These are phyloP conservation scores for Silurus aristotelis DNA, from an alignment of 2,797 vertebrate genomes.

Conservation along the genomic window DNA sequence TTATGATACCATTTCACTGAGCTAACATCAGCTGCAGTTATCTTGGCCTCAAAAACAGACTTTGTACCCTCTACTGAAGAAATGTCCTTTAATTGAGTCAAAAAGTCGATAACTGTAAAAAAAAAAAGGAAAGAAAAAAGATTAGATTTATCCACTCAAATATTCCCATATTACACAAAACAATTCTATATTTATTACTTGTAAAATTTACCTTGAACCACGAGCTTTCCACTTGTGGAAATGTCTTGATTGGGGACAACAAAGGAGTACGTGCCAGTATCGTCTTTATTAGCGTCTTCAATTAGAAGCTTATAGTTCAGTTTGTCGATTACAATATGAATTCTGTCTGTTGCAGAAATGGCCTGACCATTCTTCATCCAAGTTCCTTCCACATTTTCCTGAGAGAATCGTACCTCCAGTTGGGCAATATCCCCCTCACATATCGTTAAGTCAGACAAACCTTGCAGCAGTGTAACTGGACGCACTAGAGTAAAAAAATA, in stretches of 20 bases:
- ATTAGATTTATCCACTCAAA: background rate
- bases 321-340: slow-evolving; percentile 94
- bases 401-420: slow-evolving; percentile 92
- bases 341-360: slow-evolving; percentile 83
- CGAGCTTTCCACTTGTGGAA: slow-evolving; percentile 83
- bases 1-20: slow-evolving; percentile 94
- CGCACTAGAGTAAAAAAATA: slow-evolving; percentile 75
- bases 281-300: slow-evolving; percentile 88
- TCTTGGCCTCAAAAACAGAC: slow-evolving; percentile 92
- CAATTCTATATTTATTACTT: background rate
- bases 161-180: background rate
- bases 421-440: slow-evolving; percentile 98
- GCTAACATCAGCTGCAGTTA: slow-evolving; percentile 89
- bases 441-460: slow-evolving; percentile 88
- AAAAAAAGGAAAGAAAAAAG: background rate
- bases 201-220: slow-evolving; percentile 86
- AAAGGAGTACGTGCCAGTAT: slow-evolving; percentile 89
- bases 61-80: slow-evolving; percentile 90
- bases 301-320: slow-evolving; percentile 91
- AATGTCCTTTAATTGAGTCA: slow-evolving; percentile 87
- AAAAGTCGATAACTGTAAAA: slow-evolving; percentile 84
- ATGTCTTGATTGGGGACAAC: slow-evolving; percentile 85
- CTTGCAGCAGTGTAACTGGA: slow-evolving; percentile 90
- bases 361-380: slow-evolving; percentile 92
- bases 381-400: slow-evolving; percentile 91